phyloP scores from a whole-genome alignment of 92 coral and sea anemone genomes.

The Phymanthus crucifer region DNA sequence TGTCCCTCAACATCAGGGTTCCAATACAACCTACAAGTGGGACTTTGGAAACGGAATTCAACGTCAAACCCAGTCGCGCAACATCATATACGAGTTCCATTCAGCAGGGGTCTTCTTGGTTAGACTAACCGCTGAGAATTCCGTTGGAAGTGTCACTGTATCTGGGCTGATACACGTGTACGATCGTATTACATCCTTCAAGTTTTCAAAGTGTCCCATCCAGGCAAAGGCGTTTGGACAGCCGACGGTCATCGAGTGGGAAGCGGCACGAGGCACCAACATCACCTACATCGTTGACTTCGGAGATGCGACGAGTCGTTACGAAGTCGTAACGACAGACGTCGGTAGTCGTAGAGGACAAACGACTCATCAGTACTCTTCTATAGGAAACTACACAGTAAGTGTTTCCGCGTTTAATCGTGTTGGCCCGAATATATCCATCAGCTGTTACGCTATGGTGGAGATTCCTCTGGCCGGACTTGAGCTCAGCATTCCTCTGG shows the following conservation, averaged over 20 bases:
- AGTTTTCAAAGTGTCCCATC: conserved; percentile 53
- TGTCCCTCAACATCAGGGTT: conserved; percentile 65
- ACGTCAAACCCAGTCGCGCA: conserved; percentile 37
- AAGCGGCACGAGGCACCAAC: conserved; percentile 72
- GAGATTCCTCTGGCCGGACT: conserved; percentile 80
- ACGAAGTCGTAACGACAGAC: conserved; percentile 35
- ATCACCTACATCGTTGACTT: conserved; percentile 77
- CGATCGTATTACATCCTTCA: conserved; percentile 59
- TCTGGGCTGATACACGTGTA: conserved; percentile 39
- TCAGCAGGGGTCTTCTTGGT: conserved; percentile 56
- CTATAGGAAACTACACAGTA: conserved; percentile 82
- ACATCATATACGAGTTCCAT: conserved; percentile 51
- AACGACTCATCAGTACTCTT: conserved; percentile 59
- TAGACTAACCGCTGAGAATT: conserved; percentile 70
- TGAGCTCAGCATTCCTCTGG: conserved; percentile 52
- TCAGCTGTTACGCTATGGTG: conserved; percentile 65
- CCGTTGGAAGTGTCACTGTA: conserved; percentile 52
- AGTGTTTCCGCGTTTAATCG: conserved; percentile 64
- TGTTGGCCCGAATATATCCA: conserved; percentile 75
- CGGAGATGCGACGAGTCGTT: conserved; percentile 70
- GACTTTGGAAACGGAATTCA: conserved; percentile 76
- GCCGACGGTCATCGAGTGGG: conserved; percentile 66
- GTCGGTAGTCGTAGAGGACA: conserved; percentile 32
- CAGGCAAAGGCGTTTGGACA: conserved; percentile 72
- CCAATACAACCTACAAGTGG: conserved; percentile 77